These are phyloP conservation scores for Sesia apiformis DNA, from an alignment of 2,888 invertebrate species.

Conservation along the genomic window DNA sequence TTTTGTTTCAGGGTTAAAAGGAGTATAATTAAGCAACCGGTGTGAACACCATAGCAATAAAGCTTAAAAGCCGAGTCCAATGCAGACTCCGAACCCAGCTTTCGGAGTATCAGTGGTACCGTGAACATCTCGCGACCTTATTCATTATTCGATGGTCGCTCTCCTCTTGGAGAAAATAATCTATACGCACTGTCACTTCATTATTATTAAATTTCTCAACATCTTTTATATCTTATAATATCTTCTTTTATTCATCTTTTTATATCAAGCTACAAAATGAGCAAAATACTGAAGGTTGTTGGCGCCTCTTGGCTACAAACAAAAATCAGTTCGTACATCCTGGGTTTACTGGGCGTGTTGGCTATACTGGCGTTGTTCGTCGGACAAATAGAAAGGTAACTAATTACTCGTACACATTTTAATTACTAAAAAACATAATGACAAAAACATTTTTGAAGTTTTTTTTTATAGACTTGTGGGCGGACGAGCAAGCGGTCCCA, in stretches of 20 bases:
- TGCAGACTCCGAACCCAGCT: conserved; percentile 40
- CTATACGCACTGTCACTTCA: conserved; percentile 72
- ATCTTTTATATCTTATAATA: conserved; percentile 68
- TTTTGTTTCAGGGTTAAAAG: conserved; percentile 61
- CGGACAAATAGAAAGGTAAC: conserved; percentile 80
- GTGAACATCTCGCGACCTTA: conserved; percentile 33
- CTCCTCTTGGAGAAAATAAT: conserved; percentile 54
- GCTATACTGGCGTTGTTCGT: conserved; percentile 81
- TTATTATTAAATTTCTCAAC: conserved; percentile 71
- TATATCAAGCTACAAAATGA: conserved; percentile 35
- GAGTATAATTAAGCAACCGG: conserved; percentile 32
- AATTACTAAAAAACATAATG: too few relatives aligned
- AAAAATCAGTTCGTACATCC: conserved; percentile 81
- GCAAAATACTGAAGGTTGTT: conserved; percentile 83
- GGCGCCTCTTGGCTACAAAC: conserved; percentile 87
- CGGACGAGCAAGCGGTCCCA: too few relatives aligned
- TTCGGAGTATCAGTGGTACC: conserved; percentile 37
- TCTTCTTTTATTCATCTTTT: conserved; percentile 20
- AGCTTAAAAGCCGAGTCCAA: conserved; percentile 36
- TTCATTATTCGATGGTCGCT: conserved; percentile 63
- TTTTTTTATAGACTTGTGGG: too few relatives aligned
- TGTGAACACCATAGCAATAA: conserved; percentile 33
- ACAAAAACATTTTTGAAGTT: too few relatives aligned
- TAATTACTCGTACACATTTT: conserved; percentile 1
- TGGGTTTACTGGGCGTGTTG: conserved; percentile 78